Base-by-base conservation (phyloP, 2,888 invertebrate species). In the Salpingus planirostris region DNA sequence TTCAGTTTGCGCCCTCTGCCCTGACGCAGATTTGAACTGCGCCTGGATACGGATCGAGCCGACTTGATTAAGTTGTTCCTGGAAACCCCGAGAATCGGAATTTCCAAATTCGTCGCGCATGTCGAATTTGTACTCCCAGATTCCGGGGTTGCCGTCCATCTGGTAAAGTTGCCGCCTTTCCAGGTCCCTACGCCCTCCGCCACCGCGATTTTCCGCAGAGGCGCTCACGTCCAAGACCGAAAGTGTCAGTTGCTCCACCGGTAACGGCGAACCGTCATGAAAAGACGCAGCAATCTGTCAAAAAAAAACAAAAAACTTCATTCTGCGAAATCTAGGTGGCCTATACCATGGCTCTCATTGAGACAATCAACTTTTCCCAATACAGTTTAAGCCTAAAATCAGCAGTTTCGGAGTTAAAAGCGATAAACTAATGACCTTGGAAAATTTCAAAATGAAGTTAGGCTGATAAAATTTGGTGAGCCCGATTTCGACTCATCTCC, bases 261-360 rank as follows among this genome's bases (percentile, higher is more conserved):
- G 71, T 12, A 92, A 65, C 0, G 80, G 79, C 0, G 93, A 90
- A 2, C 90, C 88, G 62, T 96, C 95, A 60, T 89, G 88, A 64
- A 87, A 90, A 2, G 90, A 87, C 0, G 90, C 88, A 6, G 85
- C 83, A 55, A 95, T 70, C 77, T 88, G 22, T 13, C 31, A 33
- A n/a, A n/a, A n/a, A n/a, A n/a, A n/a, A n/a, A n/a, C n/a, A n/a
- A n/a, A n/a, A n/a, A n/a, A n/a, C n/a, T n/a, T n/a, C n/a, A n/a
- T n/a, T n/a, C n/a, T n/a, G n/a, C n/a, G n/a, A n/a, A n/a, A n/a
- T n/a, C n/a, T n/a, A n/a, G n/a, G n/a, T n/a, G n/a, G n/a, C n/a
- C n/a, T n/a, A n/a, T n/a, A n/a, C n/a, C n/a, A n/a, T n/a, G n/a
- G n/a, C n/a, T n/a, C n/a, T n/a, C n/a, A n/a, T n/a, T n/a, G n/a